These are phyloP conservation scores for Acyrthosiphon pisum DNA, from an alignment of 1,140 invertebrate genomes.

Conservation along the genomic window DNA sequence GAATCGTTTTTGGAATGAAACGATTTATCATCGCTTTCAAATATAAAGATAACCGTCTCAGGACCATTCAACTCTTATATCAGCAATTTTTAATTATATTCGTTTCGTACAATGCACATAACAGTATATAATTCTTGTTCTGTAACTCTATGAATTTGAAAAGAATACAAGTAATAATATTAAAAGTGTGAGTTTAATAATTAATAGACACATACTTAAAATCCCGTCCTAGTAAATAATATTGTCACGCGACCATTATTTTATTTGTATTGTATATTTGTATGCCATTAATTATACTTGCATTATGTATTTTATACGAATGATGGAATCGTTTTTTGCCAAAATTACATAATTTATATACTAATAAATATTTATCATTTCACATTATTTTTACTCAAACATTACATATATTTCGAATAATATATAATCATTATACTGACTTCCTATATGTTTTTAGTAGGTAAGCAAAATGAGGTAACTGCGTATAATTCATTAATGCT, in stretches of 20 bases:
- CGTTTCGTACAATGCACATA: background rate
- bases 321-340: background rate
- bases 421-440: background rate
- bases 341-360: background rate
- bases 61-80: background rate
- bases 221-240: background rate
- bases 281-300: background rate
- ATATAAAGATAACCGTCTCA: constrained; percentile 4
- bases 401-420: background rate
- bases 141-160: background rate
- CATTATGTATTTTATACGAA: background rate
- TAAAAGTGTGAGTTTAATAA: no score
- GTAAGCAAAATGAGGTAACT: background rate
- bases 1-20: background rate
- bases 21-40: background rate
- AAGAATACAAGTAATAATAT: no score
- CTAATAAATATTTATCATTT: constrained; percentile 20
- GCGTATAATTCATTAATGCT: background rate
- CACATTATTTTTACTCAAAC: background rate
- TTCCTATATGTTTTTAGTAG: background rate
- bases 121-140: background rate
- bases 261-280: background rate
- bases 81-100: constrained; percentile 13
- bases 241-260: background rate
- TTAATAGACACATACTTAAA: background rate